phyloP scores from a whole-genome alignment of 2,888 invertebrate species.

The Plebejus anna region DNA sequence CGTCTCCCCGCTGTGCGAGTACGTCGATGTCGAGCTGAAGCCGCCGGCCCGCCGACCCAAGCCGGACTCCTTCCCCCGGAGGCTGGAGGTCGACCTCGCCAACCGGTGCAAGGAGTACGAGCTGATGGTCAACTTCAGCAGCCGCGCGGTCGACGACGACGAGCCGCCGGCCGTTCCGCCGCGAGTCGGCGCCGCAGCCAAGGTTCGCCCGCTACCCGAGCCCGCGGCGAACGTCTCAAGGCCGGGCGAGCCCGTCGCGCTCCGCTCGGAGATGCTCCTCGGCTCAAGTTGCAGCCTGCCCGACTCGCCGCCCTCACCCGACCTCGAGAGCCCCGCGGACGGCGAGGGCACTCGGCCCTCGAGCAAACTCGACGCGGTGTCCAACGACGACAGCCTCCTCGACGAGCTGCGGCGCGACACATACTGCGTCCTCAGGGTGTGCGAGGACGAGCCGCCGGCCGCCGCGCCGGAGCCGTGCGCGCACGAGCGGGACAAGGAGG shows the following conservation, averaged over 20 bases:
- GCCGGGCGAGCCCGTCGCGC: constrained; percentile 82
- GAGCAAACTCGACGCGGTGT: constrained; percentile 47
- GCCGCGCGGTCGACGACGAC: constrained; percentile 47
- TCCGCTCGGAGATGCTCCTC: constrained; percentile 68
- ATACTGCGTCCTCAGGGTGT: constrained; percentile 65
- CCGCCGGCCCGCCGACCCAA: constrained; percentile 49
- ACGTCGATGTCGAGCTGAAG: constrained; percentile 54
- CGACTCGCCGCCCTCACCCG: constrained; percentile 37
- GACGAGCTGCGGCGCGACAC: constrained; percentile 67
- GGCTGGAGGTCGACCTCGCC: constrained; percentile 41
- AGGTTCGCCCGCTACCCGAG: constrained; percentile 43
- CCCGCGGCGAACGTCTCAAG: constrained; percentile 77
- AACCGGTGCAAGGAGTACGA: constrained; percentile 65
- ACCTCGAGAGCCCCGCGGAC: constrained; percentile 35
- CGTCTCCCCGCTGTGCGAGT: constrained; percentile 49
- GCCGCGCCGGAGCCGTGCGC: constrained; percentile 37
- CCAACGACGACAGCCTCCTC: constrained; percentile 68
- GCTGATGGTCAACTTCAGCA: constrained; percentile 68
- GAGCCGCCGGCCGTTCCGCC: constrained; percentile 63
- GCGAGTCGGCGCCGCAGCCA: constrained; percentile 45
- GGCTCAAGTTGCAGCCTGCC: constrained; percentile 51
- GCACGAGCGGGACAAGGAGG: constrained; percentile 43
- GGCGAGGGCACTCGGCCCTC: constrained; percentile 37
- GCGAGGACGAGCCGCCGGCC: constrained; percentile 58
- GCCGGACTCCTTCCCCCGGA: constrained; percentile 43